Percentiles rank a stretch among this genome's conserved stretches.
Evolutionary conservation across 2,888 invertebrate genomes (phyloP).

Genomic region (Agrotis ipsilon): DNA sequence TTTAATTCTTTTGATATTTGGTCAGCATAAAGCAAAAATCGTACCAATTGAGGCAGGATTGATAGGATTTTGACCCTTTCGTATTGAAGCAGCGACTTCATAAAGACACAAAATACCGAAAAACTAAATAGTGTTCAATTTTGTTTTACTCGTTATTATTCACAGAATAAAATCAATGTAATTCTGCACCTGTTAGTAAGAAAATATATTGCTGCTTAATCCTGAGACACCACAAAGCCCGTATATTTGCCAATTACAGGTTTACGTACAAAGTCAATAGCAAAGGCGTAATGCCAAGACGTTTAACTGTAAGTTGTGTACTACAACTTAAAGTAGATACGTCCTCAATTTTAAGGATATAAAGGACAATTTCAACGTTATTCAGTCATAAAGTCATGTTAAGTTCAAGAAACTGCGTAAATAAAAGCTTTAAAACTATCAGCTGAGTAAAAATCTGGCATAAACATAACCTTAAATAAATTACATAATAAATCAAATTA

Average conservation of each 20-base stretch:
- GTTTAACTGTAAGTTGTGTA: background rate
- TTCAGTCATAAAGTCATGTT: background rate
- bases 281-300: background rate
- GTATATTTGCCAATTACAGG: background rate
- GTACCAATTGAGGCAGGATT: too few species aligned
- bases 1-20: too few species aligned
- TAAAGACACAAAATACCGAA: too few species aligned
- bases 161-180: too few species aligned
- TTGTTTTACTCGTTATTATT: too few species aligned
- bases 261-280: background rate
- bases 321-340: too few species aligned
- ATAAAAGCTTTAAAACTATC: background rate
- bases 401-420: background rate
- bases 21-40: too few species aligned
- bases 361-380: background rate
- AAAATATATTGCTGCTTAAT: background rate
- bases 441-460: constrained; percentile 30
- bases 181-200: too few species aligned
- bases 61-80: too few species aligned
- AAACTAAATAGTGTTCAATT: too few species aligned
- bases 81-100: too few species aligned
- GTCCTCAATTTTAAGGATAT: background rate
- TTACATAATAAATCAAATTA: constrained; percentile 81
- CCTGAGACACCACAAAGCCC: background rate
- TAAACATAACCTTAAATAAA: constrained; percentile 77